These are phyloP conservation scores for Nomia melanderi DNA, from an alignment of 1,140 invertebrate species.

Conservation along the genomic window DNA sequence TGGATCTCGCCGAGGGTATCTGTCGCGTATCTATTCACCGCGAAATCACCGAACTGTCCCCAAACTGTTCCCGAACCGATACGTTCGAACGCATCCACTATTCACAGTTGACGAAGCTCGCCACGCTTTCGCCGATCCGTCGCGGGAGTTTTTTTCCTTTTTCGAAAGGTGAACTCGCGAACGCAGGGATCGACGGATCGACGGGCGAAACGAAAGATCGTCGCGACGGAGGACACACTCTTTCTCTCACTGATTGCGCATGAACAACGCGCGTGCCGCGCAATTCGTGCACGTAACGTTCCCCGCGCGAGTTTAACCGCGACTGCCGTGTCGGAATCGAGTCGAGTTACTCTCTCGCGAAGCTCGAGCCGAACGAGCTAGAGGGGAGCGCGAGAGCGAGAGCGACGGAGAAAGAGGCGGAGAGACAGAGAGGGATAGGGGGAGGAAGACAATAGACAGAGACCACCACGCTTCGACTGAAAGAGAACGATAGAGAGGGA, in stretches of 20 bases:
- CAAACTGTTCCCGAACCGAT: no score
- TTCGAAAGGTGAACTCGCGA: no score
- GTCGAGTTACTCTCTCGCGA: conserved; percentile 40
- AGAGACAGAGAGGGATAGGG: background rate
- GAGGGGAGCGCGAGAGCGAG: conserved; percentile 35
- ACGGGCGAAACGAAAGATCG: background rate
- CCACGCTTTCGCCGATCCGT: no score
- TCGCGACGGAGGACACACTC: background rate
- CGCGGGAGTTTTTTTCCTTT: no score
- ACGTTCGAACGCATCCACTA: no score
- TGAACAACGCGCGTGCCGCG: conserved; percentile 20
- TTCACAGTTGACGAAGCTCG: no score
- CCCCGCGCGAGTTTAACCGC: conserved; percentile 68
- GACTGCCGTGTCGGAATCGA: conserved; percentile 67
- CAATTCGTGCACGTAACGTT: conserved; percentile 26
- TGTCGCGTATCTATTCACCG: no score
- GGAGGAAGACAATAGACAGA: background rate
- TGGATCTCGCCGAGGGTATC: no score
- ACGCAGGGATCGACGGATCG: no score
- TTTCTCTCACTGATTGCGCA: conserved; percentile 14
- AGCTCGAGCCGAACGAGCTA: conserved; percentile 25
- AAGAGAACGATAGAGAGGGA: conserved; percentile 29
- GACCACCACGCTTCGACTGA: background rate
- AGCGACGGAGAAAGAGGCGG: conserved; percentile 39
- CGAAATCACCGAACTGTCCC: no score